A percentile compares a stretch with the other conserved stretches of the same genome.
Conservation (phyloP, 2,113 vertebrate genomes). For the Oceanodroma tethys region DNA sequence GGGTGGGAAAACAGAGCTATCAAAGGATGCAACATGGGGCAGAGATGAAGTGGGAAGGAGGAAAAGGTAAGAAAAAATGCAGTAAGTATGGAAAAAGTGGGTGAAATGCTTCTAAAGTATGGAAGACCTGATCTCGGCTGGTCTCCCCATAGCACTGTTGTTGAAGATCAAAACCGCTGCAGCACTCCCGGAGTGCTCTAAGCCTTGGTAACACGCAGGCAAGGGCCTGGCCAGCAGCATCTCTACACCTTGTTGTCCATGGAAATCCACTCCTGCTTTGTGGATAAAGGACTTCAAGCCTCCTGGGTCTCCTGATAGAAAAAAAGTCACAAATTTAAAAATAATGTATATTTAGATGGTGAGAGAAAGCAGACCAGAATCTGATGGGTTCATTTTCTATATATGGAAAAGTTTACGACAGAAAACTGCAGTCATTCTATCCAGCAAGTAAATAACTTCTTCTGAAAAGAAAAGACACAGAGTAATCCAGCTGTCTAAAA, state of each 20-base stretch:
- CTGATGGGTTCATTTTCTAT: background rate
- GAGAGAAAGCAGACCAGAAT: background rate
- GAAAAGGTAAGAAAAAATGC: background rate
- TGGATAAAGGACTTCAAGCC: background rate
- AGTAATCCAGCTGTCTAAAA: background rate
- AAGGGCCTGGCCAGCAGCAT: background rate
- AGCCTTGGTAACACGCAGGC: background rate
- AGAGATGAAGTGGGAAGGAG: background rate
- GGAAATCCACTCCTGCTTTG: background rate
- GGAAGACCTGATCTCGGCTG: background rate
- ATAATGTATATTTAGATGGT: background rate
- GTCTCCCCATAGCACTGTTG: background rate
- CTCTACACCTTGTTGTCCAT: background rate
- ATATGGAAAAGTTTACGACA: background rate
- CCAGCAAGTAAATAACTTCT: background rate
- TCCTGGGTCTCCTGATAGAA: background rate
- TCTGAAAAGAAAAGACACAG: background rate
- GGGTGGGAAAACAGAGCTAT: background rate
- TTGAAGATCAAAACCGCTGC: background rate
- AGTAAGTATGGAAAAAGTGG: background rate
- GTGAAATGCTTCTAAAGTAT: background rate
- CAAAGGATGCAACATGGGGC: background rate
- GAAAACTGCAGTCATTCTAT: background rate
- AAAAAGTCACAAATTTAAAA: background rate
- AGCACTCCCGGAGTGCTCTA: background rate